Percentiles rank a stretch among this genome's conserved stretches.
Conservation (phyloP, 2,888 invertebrate genomes). For the Platycnemis pennipes region DNA sequence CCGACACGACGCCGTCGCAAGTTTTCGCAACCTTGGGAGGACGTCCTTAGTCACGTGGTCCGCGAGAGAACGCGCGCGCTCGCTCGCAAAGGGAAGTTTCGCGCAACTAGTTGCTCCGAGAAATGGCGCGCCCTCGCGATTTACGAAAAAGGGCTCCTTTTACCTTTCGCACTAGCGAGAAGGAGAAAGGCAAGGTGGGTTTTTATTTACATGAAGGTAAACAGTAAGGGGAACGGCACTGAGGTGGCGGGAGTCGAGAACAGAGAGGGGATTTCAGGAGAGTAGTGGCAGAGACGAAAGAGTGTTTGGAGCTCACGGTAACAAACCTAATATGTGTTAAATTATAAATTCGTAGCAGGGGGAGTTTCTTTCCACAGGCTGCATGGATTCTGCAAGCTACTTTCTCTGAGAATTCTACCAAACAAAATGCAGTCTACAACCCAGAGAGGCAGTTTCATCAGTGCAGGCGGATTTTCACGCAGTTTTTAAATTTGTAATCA, state of each 20-base stretch:
- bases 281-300: neutral
- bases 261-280: neutral
- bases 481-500: too few relatives aligned
- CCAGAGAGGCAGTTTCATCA: too few relatives aligned
- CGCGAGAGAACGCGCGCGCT: neutral
- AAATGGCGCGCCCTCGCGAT: neutral
- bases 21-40: conserved; percentile 51
- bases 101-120: neutral
- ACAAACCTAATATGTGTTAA: neutral
- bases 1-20: neutral
- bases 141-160: neutral
- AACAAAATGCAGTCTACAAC: too few relatives aligned
- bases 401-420: too few relatives aligned
- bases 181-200: neutral
- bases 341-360: too few relatives aligned
- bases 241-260: neutral
- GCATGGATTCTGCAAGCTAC: too few relatives aligned
- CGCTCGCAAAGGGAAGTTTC: neutral
- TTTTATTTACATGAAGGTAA: neutral
- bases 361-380: too few relatives aligned
- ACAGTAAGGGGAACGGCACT: neutral
- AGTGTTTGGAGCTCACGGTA: neutral
- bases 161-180: neutral
- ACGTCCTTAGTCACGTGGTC: neutral
- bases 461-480: too few relatives aligned